Conservation (phyloP, 2,113 vertebrate genomes). For the Phalacrocorax pelagicus region DNA sequence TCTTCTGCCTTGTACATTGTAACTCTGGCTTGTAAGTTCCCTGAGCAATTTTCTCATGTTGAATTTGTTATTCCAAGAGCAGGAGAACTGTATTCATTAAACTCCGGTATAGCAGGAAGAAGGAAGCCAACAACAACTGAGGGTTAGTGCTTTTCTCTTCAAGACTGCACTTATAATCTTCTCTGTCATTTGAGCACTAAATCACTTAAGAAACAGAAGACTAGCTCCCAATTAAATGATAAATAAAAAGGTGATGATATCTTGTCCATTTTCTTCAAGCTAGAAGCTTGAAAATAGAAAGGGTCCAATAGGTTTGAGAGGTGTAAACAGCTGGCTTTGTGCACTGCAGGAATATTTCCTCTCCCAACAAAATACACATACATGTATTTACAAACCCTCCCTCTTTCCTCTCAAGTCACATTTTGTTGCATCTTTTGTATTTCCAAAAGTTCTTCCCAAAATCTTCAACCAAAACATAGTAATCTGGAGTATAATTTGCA, state of each 20-base stretch:
- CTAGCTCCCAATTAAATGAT: not conserved
- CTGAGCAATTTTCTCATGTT: constrained; percentile 10
- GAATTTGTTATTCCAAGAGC: not conserved
- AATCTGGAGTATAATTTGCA: not conserved
- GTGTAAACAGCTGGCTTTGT: not conserved
- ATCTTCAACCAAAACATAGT: not conserved
- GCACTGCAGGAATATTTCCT: not conserved
- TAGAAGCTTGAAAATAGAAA: not conserved
- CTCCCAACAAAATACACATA: not conserved
- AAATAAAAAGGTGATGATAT: not conserved
- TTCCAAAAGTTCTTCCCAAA: not conserved
- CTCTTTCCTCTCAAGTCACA: not conserved
- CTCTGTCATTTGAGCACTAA: not conserved
- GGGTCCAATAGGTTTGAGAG: not conserved
- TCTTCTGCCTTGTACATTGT: not conserved
- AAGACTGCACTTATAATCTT: not conserved
- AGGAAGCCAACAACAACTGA: not conserved
- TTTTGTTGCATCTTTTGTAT: not conserved
- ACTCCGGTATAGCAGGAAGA: not conserved
- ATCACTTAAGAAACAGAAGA: not conserved
- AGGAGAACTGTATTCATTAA: not conserved
- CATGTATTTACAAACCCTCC: fast-evolving
- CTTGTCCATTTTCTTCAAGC: not conserved
- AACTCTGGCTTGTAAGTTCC: not conserved
- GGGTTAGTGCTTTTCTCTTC: not conserved